Percentiles rank a stretch among this genome's conserved stretches.
These are phyloP conservation scores for Bombus fervidus DNA, from an alignment of 1,140 invertebrate species.

Conservation along the genomic window DNA sequence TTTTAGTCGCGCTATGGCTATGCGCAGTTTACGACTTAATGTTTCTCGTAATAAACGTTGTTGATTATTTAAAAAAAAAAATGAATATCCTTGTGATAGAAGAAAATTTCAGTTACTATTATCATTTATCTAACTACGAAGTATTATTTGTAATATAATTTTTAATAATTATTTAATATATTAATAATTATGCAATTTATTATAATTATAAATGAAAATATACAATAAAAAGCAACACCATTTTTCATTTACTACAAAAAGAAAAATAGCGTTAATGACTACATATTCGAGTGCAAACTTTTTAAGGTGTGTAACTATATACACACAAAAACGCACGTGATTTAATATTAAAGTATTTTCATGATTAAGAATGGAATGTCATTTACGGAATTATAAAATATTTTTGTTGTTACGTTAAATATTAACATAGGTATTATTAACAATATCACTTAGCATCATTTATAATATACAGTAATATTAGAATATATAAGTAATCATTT, in stretches of 20 bases:
- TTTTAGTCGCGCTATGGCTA: constrained; percentile 93
- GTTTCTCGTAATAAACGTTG: constrained; percentile 81
- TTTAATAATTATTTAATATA: constrained; percentile 71
- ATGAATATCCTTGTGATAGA: constrained; percentile 50
- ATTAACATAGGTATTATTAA: constrained; percentile 51
- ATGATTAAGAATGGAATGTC: constrained; percentile 60
- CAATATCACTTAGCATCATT: constrained; percentile 34
- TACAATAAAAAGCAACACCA: constrained; percentile 70
- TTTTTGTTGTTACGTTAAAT: constrained; percentile 44
- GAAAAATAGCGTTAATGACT: background rate
- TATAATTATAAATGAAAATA: constrained; percentile 72
- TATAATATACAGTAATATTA: constrained; percentile 38
- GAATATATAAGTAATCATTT: constrained; percentile 22
- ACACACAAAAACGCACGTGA: constrained; percentile 14
- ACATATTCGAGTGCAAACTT: background rate
- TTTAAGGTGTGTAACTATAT: background rate
- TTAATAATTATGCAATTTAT: constrained; percentile 71
- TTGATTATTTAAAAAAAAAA: constrained; percentile 70
- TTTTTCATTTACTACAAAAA: constrained; percentile 44
- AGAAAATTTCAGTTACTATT: constrained; percentile 68
- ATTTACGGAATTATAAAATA: constrained; percentile 52
- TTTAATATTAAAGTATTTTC: constrained; percentile 14
- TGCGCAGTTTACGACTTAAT: constrained; percentile 88
- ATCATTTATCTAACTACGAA: constrained; percentile 71
- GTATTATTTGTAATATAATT: constrained; percentile 76